phyloP scores from a whole-genome alignment of 2,113 vertebrate genomes.

The Dermatemys mawii region DNA sequence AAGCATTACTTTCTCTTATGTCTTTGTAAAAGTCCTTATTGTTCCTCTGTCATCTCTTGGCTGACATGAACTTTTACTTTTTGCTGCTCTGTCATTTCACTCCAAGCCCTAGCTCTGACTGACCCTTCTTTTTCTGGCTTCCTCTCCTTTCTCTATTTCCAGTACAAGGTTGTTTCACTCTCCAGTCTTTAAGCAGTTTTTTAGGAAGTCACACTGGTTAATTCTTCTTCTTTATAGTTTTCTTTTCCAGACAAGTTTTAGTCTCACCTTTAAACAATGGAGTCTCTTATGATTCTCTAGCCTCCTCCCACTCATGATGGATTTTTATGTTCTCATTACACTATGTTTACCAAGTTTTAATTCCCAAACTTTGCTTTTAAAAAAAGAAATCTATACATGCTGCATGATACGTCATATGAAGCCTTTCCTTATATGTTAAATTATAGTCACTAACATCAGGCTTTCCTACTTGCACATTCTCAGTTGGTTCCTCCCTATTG shows the following conservation, averaged over 20 bases:
- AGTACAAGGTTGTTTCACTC: neutral
- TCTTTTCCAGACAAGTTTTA: neutral
- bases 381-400: neutral
- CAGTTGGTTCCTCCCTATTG: neutral
- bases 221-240: neutral
- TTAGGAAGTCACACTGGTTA: neutral
- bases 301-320: neutral
- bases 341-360: neutral
- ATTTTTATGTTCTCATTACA: neutral
- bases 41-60: neutral
- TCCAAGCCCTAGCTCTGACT: neutral
- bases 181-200: neutral
- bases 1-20: neutral
- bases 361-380: neutral
- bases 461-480: neutral
- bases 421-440: neutral
- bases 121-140: neutral
- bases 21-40: neutral
- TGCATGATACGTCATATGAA: neutral
- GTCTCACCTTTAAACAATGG: neutral
- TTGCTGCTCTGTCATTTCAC: neutral
- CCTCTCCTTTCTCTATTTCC: neutral
- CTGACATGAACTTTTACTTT: neutral
- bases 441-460: neutral
- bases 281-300: neutral